Base-by-base conservation (phyloP, 1,140 invertebrate genomes). In the Zaprionus ghesquierei region DNA sequence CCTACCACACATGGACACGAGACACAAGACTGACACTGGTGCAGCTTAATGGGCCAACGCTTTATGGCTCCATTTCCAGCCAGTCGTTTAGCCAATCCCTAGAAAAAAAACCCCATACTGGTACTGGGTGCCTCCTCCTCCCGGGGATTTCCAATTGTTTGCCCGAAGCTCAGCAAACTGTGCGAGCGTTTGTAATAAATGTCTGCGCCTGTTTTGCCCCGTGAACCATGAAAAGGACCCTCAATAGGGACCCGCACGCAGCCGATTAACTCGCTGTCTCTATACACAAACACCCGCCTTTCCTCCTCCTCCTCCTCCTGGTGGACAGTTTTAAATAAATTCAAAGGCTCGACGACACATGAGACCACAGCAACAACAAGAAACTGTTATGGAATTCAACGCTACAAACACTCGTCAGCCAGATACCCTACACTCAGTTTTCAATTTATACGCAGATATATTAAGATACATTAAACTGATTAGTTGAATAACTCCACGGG, bases 151-250 rank as follows among this genome's bases (percentile, higher is more conserved):
- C 51, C 46, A 73, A 59, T 69, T 66, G 70, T 69, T 77, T 56
- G 66, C 65, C 61, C 75, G 60, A 61, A 54, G 78, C 82, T 78
- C 78, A 81, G 49, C 72, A 53, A 44, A 81, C 60, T 73, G 70
- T 72, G 70, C 68, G 64, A 66, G 75, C 74, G 69, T 15, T 63
- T 70, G 63, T 75, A 73, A 82, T 84, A 84, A 84, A 84, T 76
- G 64, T 73, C 63, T 62, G 54, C 54, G 20, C n/a, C 64, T 9
- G 38, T 41, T n/a, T 33, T 27, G 58, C 25, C 51, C 58, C 54
- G 41, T 58, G 27, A 66, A 44, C 58, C 62, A 68, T 75, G 69
- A 71, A 69, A 63, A 55, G 59, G 62, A 63, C 70, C 63, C 18
- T 74, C n/a, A 44, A 76, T 61, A 35, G 49, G 61, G 49, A 69